Base-by-base conservation (phyloP, 2,113 vertebrate species). In the Cichladusa arquata region DNA sequence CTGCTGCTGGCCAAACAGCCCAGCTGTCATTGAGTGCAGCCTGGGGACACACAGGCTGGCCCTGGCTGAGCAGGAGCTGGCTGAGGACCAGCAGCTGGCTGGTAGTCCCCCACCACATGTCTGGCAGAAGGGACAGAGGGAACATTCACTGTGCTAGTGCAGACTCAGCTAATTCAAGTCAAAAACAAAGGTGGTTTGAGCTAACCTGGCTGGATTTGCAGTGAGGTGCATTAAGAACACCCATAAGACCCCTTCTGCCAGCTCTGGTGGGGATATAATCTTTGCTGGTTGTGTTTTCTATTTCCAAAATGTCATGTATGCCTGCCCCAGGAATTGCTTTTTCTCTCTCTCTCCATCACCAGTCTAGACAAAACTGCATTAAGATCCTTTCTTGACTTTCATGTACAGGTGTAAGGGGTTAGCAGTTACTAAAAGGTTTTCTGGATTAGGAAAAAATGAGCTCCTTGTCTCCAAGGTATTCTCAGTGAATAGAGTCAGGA, bases 121-220 rank as follows among this genome's bases (percentile, higher is more conserved):
- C 94, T 97, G 92, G 95, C 95, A 95, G 91, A 29, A 74, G 64
- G 88, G 85, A 96, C 93, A 95, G 88, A 95, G 64, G 33, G 72
- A 94, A 92, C 88, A 96, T 95, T 94, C 67, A 95, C 72, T 23
- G 67, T 3, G 0, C 64, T 90, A 38, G 16, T 51, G 95, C 94
- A 93, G 85, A 93, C 82, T 95, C 95, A 88, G 92, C 88, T 88
- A 40, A 69, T 86, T 92, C 64, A 9, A 90, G 71, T 50, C 62
- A 88, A 86, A 86, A 80, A 57, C 86, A 94, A 94, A 95, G 86
- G 62, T 88, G 88, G 82, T 70, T 93, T 95, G 92, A 97, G 88
- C 90, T 88, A 94, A 94, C 82, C 90, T 83, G 86, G 74, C 86
- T 83, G 74, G 69, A 71, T 85, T 76, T 76, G 67, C 50, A 70